Percentiles rank a stretch among this genome's conserved stretches.
These are phyloP conservation scores for Actenoides lindsayi DNA, from an alignment of 2,113 vertebrate genomes.

Conservation along the genomic window DNA sequence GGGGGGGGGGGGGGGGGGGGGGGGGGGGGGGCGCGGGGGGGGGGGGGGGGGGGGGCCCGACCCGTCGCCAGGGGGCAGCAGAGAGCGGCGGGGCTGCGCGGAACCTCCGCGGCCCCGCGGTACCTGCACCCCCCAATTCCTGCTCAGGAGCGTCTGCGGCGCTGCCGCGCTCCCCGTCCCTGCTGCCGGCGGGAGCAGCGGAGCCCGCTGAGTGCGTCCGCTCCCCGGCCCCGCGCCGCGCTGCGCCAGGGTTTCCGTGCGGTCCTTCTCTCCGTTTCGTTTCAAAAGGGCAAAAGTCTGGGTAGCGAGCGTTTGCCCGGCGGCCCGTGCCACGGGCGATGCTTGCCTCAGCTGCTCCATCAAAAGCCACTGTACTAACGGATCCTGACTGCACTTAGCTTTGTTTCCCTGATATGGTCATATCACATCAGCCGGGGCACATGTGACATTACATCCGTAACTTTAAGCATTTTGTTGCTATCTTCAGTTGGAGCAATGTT, in stretches of 20 bases:
- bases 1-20: too few species aligned
- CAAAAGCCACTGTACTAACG: constrained; percentile 90
- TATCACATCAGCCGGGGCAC: constrained; percentile 91
- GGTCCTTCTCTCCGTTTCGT: constrained; percentile 78
- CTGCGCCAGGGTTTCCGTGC: constrained; percentile 10
- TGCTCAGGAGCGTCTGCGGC: not conserved
- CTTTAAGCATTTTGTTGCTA: constrained; percentile 85
- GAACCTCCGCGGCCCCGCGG: not conserved
- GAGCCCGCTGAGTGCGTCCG: not conserved
- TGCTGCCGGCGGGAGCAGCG: not conserved
- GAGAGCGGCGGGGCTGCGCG: not conserved
- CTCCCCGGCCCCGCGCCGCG: not conserved
- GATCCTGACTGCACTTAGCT: constrained; percentile 98
- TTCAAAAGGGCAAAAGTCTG: constrained; percentile 92
- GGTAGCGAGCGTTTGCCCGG: constrained; percentile 83
- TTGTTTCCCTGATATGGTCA: constrained; percentile 94
- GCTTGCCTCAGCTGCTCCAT: constrained; percentile 94
- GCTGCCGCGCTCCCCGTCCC: not conserved
- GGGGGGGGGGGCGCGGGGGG: too few species aligned
- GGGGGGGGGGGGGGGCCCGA: not conserved
- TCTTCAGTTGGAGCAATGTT: constrained; percentile 88
- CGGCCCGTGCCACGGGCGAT: constrained; percentile 87
- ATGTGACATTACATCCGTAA: constrained; percentile 89
- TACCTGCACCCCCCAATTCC: not conserved
- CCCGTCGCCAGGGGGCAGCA: constrained; percentile 15